Evolutionary conservation across 92 coral and sea anemone species (phyloP), one percentile per base, ranked within the genome.

Genomic region (Chrysogorgia sp.): DNA sequence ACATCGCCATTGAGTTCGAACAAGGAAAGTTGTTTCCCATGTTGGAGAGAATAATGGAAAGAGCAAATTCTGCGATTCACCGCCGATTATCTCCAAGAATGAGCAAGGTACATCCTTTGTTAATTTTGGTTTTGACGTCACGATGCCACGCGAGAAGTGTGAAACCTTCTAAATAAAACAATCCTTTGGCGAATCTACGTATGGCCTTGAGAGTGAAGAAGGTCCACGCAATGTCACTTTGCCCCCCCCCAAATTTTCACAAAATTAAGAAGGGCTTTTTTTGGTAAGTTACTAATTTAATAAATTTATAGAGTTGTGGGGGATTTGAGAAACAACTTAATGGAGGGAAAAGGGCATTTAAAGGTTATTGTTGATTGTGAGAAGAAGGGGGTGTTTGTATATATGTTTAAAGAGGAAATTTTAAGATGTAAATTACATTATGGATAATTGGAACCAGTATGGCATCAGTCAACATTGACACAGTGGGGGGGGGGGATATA

Each of bases 171-270:
- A 17, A 50, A 86, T 10, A 62, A 64, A 33, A 52, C 8, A 5
- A 45, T 45, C 22, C 55, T n/a, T 43, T 28, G 58, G 76, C 40
- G 56, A 55, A 32, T 41, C 37, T 35, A 69, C 30, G 30, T 87
- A 70, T 83, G 91, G 91, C 22, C 15, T 83, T 34, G 74, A 69
- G 23, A 74, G 75, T 21, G 59, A 40, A 25, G 88, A 87, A 70
- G 30, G 70, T 64, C 33, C 79, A 47, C 74, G 62, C 41, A 74
- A 50, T 30, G 75, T 82, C 20, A 61, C 37, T 41, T 72, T 83
- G n/a, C n/a, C n/a, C n/a, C n/a, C n/a, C n/a, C n/a, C n/a, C n/a
- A n/a, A 48, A 76, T 22, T n/a, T 80, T 85, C 35, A 7, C 63
- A 21, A 69, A 21, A 37, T 48, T 85, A 57, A 85, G 85, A 80